These are phyloP conservation scores for Haliclona indistincta DNA, from an alignment of 37 sponge, comb jelly and placozoan species.

Conservation along the genomic window DNA sequence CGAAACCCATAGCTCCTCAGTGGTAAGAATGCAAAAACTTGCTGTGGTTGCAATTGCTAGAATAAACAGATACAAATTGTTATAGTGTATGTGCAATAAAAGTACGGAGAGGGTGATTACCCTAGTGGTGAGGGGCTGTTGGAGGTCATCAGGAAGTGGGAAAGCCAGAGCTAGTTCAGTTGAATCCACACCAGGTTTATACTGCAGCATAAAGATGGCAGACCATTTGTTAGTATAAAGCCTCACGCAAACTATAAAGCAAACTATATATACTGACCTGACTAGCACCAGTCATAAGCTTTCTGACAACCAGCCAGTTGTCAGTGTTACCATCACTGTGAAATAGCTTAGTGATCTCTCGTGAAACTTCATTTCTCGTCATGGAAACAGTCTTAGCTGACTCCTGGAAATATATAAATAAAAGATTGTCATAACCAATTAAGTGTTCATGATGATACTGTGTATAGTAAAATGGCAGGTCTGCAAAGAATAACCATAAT, in stretches of 20 bases:
- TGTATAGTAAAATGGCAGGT: no score
- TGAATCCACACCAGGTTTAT: slow-evolving; percentile 45
- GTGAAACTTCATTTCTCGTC: slow-evolving; percentile 17
- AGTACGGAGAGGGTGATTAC: no score
- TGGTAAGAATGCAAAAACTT: slow-evolving; percentile 75
- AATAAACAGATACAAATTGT: not conserved
- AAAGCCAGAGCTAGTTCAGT: slow-evolving; percentile 72
- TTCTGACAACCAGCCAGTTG: slow-evolving; percentile 62
- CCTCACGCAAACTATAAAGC: no score
- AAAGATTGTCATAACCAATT: not conserved
- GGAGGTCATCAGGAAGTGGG: slow-evolving; percentile 36
- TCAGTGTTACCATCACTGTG: slow-evolving; percentile 43
- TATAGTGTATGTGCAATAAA: not conserved
- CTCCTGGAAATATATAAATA: slow-evolving; percentile 6
- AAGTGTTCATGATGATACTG: not conserved
- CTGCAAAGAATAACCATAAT: not conserved
- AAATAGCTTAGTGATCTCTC: slow-evolving; percentile 28
- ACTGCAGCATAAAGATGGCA: no score
- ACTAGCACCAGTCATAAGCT: slow-evolving; percentile 34
- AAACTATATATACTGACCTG: slow-evolving; percentile 24
- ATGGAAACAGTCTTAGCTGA: slow-evolving; percentile 13
- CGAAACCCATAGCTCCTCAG: slow-evolving; percentile 67
- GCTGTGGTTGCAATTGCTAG: slow-evolving; percentile 53
- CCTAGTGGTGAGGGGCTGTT: no score
- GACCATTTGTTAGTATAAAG: no score